Evolutionary conservation across 2,888 invertebrate species (phyloP).

Genomic region (Nemoura dubitans): DNA sequence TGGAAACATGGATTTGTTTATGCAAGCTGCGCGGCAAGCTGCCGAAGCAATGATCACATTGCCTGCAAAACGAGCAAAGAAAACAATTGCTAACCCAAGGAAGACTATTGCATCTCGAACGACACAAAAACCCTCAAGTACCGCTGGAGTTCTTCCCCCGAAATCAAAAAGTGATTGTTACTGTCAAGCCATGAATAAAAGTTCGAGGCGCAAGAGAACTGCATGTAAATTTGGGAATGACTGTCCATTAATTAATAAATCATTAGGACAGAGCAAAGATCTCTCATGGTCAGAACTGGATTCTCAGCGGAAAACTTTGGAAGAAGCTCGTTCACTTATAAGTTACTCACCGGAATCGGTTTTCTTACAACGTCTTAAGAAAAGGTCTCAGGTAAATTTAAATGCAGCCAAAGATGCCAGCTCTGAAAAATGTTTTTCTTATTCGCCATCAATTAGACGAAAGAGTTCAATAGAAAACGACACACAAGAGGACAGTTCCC

Average conservation of each 20-base stretch:
- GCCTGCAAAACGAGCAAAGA: constrained; percentile 22
- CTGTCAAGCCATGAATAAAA: background rate
- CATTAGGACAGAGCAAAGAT: background rate
- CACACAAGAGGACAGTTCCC: background rate
- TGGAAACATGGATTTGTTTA: background rate
- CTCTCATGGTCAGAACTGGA: background rate
- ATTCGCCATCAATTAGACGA: background rate
- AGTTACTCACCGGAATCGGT: constrained; percentile 48
- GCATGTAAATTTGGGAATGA: background rate
- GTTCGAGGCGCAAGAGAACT: background rate
- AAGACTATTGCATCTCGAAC: background rate
- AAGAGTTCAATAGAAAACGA: background rate
- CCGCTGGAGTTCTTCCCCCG: background rate
- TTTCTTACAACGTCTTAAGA: constrained; percentile 46
- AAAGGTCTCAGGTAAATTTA: constrained; percentile 25
- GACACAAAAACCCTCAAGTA: background rate
- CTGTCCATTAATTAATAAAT: background rate
- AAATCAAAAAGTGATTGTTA: background rate
- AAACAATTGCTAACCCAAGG: background rate
- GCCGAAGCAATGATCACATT: background rate
- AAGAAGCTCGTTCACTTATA: constrained; percentile 42
- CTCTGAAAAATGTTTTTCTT: background rate
- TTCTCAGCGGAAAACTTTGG: constrained; percentile 32
- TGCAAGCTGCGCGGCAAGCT: background rate
- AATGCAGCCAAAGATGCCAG: background rate